Evolutionary conservation across 2,113 vertebrate genomes (phyloP), one percentile per base, ranked within the genome.

Genomic region (Hiodon alosoides): DNA sequence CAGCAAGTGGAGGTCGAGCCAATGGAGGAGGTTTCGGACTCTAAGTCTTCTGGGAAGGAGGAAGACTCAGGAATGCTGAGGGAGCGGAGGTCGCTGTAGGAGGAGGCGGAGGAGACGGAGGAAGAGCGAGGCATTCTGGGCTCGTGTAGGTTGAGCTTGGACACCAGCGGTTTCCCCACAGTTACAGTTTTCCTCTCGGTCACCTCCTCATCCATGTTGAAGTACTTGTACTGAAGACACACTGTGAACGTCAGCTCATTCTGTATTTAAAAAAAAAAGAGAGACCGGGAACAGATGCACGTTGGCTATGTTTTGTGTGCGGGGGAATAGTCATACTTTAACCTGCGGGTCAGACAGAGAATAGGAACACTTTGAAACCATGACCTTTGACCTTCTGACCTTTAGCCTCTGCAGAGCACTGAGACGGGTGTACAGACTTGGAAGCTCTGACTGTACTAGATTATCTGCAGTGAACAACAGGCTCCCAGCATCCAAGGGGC

Each of bases 101-200:
- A 69, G 1, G 82, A 79, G 51, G 79, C 70, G 4, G 70, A 71
- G 5, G 9, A 79, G 51, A 79, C 54, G 4, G 70, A 71, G 5
- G 9, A 79, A 71, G 53, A 4, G 0, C 4, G 65, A 14, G 81
- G 46, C 0, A 51, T 6, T 52, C 83, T 78, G 4, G 83, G 78
- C 64, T 90, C 81, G 11, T 87, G 81, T 71, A 95, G 89, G 77
- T 93, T 93, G 77, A 95, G 93, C 81, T 94, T 94, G 80, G 94
- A 93, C 0, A 94, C 93, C 77, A 95, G 91, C 0, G 94, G 94
- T 82, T 92, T 93, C 8, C 94, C 93, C 61, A 94, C 89, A 0
- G 78, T 89, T 17, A 94, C 88, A 0, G 0, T 13, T 75, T 79
- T 79, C 69, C 75, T 81, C 83, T 95, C 94, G 80, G 90, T 83